Base-by-base conservation (phyloP, 37 sponge, comb jelly and placozoan genomes). In the Ianthella basta region DNA sequence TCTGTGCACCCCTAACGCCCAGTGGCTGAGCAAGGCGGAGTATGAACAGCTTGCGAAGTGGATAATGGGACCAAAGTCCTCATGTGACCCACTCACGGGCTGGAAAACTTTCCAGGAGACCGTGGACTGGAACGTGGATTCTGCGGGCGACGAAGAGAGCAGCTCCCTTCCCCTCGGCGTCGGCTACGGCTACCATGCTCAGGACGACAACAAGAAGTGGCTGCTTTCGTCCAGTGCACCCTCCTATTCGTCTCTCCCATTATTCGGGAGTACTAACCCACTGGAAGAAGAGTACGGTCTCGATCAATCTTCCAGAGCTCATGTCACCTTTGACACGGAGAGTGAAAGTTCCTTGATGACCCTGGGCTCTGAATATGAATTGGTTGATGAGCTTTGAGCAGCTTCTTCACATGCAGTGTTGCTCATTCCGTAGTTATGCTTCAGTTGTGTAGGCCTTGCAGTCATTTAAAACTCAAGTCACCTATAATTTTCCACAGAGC, bases 311-410 rank as follows among this genome's bases (percentile, higher is more conserved):
- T 44, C 50, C 8, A 3, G 50, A 10, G 3, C 50, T 10, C 50
- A 32, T 4, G 0, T 15, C 10, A 15, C 44, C 2, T 39, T 15
- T 50, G 78, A 75, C 2, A 50, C 37, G 20, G 78, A 75, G 23
- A 75, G 78, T 53, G 37, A 36, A n/a, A 50, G 53, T 14, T 75
- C 78, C 54, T 15, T 75, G 21, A 25, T 24, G 10, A 75, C 78
- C 25, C 21, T 75, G 8, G 54, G 25, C 41, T 75, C 78, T 19
- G 78, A 75, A 19, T 75, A 36, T 36, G 78, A 75, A 1, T 1
- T 75, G 6, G 54, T 75, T 39, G 54, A 75, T 16, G 78, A 75
- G 10, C 29, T n/a, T 13, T 29, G 64, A 61, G 18, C 59, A 20
- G 59, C 15, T 57, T 15, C 15, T 18, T 57, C 15, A 57, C 59